Base-by-base conservation (phyloP, 1,140 invertebrate genomes). In the Drosophila pallidifrons region DNA sequence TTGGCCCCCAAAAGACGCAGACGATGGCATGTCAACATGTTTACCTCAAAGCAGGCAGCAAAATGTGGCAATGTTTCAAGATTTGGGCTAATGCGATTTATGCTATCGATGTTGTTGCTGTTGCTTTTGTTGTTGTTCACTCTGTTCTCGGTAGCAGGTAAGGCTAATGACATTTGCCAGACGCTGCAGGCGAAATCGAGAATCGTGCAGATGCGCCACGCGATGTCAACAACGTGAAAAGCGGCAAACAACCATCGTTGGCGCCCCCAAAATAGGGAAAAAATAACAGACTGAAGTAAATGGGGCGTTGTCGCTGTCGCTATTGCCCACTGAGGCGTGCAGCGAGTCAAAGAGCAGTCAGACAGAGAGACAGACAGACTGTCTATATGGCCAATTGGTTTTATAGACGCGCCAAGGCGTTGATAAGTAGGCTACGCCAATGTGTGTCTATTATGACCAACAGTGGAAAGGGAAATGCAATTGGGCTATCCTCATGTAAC, bases 91-190 rank as follows among this genome's bases (percentile, higher is more conserved):
- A 71, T 81, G 71, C 65, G 47, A 63, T 85, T 78, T 85, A 60
- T 55, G 68, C 52, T 47, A 28, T 68, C 61, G 32, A 35, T 60
- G 38, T 54, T 54, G 55, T 47, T 52, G 38, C 43, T 70, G 15
- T 15, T 15, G 15, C 15, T 15, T 28, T 25, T 63, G 38, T 47
- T 70, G 35, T 25, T 63, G n/a, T 51, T 25, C 20, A 25, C 20
- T 20, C 20, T 59, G 13, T 32, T 0, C 16, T 32, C 11, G 57
- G 51, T 6, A 46, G 66, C 67, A 82, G 61, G 68, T 79, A 67
- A 79, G 83, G 83, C 82, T 87, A 87, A 82, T 79, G 82, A 88
- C 83, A 88, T 86, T 82, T 81, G 71, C 72, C 66, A 70, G 58
- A 74, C 66, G 32, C 45, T 4, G 32, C 59, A 61, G 45, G 47